A percentile compares a stretch with the other conserved stretches of the same genome.
phyloP scores from a whole-genome alignment of 2,113 vertebrate genomes.

The Copsychus sechellarum region DNA sequence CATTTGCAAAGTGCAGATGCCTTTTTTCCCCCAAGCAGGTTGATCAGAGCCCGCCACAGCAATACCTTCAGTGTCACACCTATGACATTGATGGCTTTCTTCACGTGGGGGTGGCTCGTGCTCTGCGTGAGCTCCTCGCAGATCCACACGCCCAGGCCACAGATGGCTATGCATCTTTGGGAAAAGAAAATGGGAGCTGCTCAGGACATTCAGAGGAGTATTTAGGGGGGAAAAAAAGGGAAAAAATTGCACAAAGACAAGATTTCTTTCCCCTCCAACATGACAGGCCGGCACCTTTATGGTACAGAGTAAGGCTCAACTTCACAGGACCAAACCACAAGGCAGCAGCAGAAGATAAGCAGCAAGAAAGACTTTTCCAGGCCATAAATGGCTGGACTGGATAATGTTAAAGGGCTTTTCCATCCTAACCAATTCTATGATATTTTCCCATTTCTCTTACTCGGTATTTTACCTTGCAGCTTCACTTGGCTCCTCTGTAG shows the following conservation, averaged over 20 bases:
- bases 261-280: not conserved
- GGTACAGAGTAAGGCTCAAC: not conserved
- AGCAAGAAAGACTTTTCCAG: not conserved
- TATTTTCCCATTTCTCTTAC: not conserved
- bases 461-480: constrained; percentile 84
- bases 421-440: not conserved
- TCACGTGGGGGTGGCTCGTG: constrained; percentile 86
- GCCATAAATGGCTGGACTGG: not conserved
- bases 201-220: not conserved
- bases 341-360: not conserved
- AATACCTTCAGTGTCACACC: constrained; percentile 96
- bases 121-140: constrained; percentile 90
- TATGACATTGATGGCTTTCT: constrained; percentile 92
- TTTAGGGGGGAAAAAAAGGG: rapidly evolving
- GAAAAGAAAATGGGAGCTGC: not conserved
- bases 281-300: not conserved
- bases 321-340: not conserved
- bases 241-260: not conserved
- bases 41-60: not conserved
- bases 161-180: constrained; percentile 90
- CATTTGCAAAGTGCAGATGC: not conserved
- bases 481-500: constrained; percentile 90
- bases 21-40: not conserved
- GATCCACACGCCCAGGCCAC: constrained; percentile 93
- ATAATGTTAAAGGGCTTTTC: not conserved